Evolutionary conservation across 2,888 invertebrate genomes (phyloP).

Genomic region (Coleophora deauratella): DNA sequence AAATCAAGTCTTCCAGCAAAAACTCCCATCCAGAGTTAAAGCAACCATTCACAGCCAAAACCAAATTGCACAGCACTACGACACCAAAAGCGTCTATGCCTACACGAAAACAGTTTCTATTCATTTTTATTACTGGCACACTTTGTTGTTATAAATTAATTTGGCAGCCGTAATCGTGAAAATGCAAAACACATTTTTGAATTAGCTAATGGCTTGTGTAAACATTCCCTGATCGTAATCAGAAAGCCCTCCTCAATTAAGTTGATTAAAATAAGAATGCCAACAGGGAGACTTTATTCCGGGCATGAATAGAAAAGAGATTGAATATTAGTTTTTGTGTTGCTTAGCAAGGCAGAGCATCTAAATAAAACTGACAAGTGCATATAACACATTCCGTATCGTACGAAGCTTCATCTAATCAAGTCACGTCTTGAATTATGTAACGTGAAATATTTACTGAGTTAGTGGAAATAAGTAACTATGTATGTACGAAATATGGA

Average conservation of each 20-base stretch:
- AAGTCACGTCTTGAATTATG: constrained; percentile 36
- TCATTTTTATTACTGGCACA: constrained; percentile 22
- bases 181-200: constrained; percentile 6
- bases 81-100: constrained; percentile 25
- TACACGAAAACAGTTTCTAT: constrained; percentile 23
- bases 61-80: constrained; percentile 22
- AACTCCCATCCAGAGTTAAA: constrained; percentile 48
- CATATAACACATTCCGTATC: constrained; percentile 7
- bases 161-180: constrained; percentile 1
- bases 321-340: neutral
- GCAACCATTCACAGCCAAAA: constrained; percentile 34
- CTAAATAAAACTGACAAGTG: constrained; percentile 3
- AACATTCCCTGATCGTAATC: neutral
- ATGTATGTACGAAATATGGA: neutral
- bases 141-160: constrained; percentile 2
- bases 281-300: too few species aligned
- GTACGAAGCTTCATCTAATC: constrained; percentile 29
- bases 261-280: neutral
- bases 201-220: constrained; percentile 2
- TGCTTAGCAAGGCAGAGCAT: neutral
- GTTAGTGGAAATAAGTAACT: neutral
- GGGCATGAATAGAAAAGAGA: neutral
- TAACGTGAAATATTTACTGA: neutral
- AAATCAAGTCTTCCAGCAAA: constrained; percentile 41
- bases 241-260: neutral